phyloP scores from a whole-genome alignment of 2,888 invertebrate species.

The Zhengitettix transpicula region DNA sequence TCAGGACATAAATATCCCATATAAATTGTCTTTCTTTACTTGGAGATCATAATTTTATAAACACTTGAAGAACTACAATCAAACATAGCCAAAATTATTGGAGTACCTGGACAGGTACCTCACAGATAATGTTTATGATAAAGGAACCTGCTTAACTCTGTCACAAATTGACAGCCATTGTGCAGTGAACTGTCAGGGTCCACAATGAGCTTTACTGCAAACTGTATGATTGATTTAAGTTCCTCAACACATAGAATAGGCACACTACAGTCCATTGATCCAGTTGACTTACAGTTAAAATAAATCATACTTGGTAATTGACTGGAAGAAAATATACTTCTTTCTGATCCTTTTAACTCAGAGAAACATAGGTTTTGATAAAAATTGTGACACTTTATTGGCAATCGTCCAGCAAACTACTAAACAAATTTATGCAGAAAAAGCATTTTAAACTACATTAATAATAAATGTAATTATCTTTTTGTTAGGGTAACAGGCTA shows the following conservation, averaged over 20 bases:
- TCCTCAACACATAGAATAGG: conserved; percentile 26
- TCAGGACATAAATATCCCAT: no score
- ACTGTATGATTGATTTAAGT: conserved; percentile 25
- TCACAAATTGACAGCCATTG: conserved; percentile 13
- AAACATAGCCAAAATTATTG: no score
- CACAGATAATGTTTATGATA: conserved; percentile 14
- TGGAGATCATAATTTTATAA: no score
- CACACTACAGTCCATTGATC: conserved; percentile 15
- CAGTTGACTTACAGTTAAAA: not conserved
- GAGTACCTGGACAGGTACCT: not conserved
- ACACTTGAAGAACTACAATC: no score
- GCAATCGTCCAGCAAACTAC: no score
- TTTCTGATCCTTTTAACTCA: not conserved
- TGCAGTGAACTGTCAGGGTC: conserved; percentile 14
- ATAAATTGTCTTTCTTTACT: no score
- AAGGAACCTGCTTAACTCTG: conserved; percentile 13
- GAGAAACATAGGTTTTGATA: no score
- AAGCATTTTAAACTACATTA: no score
- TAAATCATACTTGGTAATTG: not conserved
- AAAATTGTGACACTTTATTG: no score
- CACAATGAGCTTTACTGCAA: conserved; percentile 21
- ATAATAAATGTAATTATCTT: no score
- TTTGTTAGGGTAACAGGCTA: no score
- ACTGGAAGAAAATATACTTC: not conserved
- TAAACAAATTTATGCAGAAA: no score